Percentiles rank a stretch among this genome's conserved stretches.
Evolutionary conservation across 2,113 vertebrate genomes (phyloP).

Genomic region (Grammomys surdaster): DNA sequence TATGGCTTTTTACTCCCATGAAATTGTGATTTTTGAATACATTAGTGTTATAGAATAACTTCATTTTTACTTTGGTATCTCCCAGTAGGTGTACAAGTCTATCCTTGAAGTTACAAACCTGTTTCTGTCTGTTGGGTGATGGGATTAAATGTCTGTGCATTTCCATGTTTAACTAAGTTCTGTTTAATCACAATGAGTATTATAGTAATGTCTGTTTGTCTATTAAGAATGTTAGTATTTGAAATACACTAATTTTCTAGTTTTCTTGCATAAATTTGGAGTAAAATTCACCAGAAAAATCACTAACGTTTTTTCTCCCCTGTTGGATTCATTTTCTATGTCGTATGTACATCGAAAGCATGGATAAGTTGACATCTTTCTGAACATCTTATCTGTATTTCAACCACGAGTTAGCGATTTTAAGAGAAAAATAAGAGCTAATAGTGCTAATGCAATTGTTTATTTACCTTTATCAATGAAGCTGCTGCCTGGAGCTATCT

Average conservation of each 20-base stretch:
- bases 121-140: not conserved
- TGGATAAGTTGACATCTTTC: not conserved
- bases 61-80: not conserved
- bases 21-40: not conserved
- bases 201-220: not conserved
- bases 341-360: not conserved
- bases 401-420: not conserved
- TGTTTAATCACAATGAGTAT: not conserved
- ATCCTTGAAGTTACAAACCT: not conserved
- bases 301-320: not conserved
- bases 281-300: not conserved
- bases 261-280: not conserved
- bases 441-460: not conserved
- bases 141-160: not conserved
- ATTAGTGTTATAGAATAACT: not conserved
- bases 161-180: not conserved
- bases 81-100: not conserved
- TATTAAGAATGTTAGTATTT: not conserved
- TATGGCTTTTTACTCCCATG: not conserved
- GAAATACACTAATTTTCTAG: not conserved
- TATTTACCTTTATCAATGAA: not conserved
- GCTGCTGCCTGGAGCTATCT: not conserved
- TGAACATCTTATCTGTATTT: not conserved
- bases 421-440: not conserved
- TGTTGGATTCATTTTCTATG: not conserved